Percentiles rank a stretch among this genome's conserved stretches.
phyloP scores from a whole-genome alignment of 2,113 vertebrate genomes.

The Epinephelus fuscoguttatus region DNA sequence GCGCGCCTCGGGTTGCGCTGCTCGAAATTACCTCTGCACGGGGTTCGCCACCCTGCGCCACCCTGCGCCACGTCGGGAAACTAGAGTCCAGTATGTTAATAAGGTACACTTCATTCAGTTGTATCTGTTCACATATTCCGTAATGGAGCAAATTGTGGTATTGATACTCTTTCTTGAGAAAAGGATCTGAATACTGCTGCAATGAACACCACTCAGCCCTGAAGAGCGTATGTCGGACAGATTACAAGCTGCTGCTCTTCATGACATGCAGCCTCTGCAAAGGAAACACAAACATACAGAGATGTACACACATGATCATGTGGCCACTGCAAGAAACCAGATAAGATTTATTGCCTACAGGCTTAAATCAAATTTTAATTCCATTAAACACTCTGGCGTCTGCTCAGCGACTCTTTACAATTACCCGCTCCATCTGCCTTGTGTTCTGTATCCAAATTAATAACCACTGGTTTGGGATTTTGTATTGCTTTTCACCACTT shows the following conservation, averaged over 20 bases:
- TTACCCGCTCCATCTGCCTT: constrained; percentile 79
- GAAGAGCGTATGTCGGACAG: not conserved
- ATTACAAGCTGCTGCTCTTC: not conserved
- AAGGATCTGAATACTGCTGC: too few relatives aligned
- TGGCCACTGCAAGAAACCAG: constrained; percentile 25
- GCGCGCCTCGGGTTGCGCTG: too few relatives aligned
- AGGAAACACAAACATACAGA: constrained; percentile 6
- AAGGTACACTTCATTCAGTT: too few relatives aligned
- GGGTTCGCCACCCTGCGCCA: too few relatives aligned
- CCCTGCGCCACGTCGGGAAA: too few relatives aligned
- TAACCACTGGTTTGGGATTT: constrained; percentile 69
- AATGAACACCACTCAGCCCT: not conserved
- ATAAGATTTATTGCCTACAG: constrained; percentile 67
- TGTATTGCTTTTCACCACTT: constrained; percentile 55
- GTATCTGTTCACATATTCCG: too few relatives aligned
- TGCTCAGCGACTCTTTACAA: constrained; percentile 77
- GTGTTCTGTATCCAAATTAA: constrained; percentile 74
- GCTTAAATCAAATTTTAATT: constrained; percentile 68
- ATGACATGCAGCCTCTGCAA: not conserved
- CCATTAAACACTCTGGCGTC: constrained; percentile 72
- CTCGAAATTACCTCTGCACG: too few relatives aligned
- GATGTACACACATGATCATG: not conserved
- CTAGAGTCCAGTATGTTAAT: too few relatives aligned
- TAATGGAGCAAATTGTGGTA: too few relatives aligned
- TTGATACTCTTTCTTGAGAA: not conserved